These are phyloP conservation scores for Macropis europaea DNA, from an alignment of 2,888 invertebrate species.

Conservation along the genomic window DNA sequence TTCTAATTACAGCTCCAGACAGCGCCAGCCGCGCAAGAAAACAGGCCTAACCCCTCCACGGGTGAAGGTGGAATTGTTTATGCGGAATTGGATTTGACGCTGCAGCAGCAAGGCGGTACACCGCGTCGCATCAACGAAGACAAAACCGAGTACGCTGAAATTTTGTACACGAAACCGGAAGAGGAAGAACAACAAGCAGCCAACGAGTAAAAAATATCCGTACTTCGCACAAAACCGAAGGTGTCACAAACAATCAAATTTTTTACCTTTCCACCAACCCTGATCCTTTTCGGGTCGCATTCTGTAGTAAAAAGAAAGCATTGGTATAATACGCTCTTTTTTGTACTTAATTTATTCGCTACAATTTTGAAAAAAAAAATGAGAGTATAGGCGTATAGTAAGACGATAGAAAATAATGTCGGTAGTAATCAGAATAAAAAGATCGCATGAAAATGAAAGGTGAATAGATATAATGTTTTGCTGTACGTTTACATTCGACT, in stretches of 20 bases:
- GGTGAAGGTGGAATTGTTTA: slow-evolving; percentile 75
- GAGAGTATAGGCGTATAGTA: too few relatives aligned
- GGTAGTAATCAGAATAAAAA: too few relatives aligned
- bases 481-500: neutral
- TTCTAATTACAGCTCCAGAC: slow-evolving; percentile 48
- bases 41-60: slow-evolving; percentile 44
- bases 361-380: too few relatives aligned
- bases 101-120: slow-evolving; percentile 67
- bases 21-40: slow-evolving; percentile 37
- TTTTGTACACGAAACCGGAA: slow-evolving; percentile 86
- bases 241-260: slow-evolving; percentile 26
- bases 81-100: slow-evolving; percentile 76
- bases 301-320: too few relatives aligned
- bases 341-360: too few relatives aligned
- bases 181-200: slow-evolving; percentile 71
- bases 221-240: neutral
- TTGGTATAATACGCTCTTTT: too few relatives aligned
- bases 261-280: slow-evolving; percentile 4
- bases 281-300: too few relatives aligned
- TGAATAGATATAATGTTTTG: too few relatives aligned
- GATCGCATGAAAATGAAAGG: too few relatives aligned
- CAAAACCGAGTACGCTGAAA: slow-evolving; percentile 90
- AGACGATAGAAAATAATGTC: too few relatives aligned
- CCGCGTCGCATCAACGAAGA: slow-evolving; percentile 81
- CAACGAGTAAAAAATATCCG: slow-evolving; percentile 62